These are phyloP conservation scores for Synergus laeviventris DNA, from an alignment of 2,888 invertebrate species.

Conservation along the genomic window DNA sequence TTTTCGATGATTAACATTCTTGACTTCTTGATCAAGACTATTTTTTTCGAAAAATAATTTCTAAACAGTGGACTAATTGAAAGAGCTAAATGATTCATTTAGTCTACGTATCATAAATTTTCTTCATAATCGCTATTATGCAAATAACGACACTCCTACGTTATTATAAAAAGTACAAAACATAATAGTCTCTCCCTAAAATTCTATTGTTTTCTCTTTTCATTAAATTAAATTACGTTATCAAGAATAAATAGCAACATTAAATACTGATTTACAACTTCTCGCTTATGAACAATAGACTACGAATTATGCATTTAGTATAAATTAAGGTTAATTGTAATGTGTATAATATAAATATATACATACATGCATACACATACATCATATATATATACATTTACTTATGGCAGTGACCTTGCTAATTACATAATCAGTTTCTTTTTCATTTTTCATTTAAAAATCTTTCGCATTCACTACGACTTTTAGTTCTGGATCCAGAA, in stretches of 20 bases:
- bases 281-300: slow-evolving; percentile 58
- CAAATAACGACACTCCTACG: slow-evolving; percentile 52
- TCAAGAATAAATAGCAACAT: slow-evolving; percentile 72
- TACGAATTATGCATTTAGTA: slow-evolving; percentile 48
- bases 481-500: neutral
- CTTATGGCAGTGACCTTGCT: slow-evolving; percentile 71
- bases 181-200: slow-evolving; percentile 59
- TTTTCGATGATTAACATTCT: neutral
- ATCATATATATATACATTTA: slow-evolving; percentile 17
- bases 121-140: slow-evolving; percentile 41
- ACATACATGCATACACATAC: slow-evolving; percentile 11
- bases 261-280: slow-evolving; percentile 76
- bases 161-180: slow-evolving; percentile 70
- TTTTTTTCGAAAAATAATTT: neutral
- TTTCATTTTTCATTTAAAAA: slow-evolving; percentile 34
- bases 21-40: neutral
- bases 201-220: slow-evolving; percentile 50
- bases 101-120: neutral
- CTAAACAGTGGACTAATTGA: too few species aligned
- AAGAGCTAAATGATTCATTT: too few species aligned
- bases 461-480: slow-evolving; percentile 30
- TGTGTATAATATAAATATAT: slow-evolving; percentile 62
- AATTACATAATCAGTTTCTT: slow-evolving; percentile 50
- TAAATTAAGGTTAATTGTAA: slow-evolving; percentile 49
- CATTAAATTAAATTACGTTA: slow-evolving; percentile 59